Base-by-base conservation (phyloP, 2,113 vertebrate genomes). In the Thalassoma bifasciatum region DNA sequence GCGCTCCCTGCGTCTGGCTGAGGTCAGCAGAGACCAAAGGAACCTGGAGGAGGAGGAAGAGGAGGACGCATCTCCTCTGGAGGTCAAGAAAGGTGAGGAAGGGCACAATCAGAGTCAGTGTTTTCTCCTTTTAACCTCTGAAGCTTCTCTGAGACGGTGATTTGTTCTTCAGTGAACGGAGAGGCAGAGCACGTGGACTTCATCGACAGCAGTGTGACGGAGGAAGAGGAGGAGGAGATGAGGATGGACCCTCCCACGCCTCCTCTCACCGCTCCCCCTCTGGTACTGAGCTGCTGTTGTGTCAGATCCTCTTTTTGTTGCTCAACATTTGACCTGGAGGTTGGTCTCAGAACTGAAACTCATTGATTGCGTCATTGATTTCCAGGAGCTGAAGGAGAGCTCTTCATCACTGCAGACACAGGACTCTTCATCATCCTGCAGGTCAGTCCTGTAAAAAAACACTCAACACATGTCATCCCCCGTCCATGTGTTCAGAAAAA, bases 1-100 rank as follows among this genome's bases (percentile, higher is more conserved):
- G 71, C 91, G 96, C 11, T 96, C 96, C 0, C 91, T 97, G 49
- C 93, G 95, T 17, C 86, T 96, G 61, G 92, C 94, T 0, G 95
- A 96, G 82, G 85, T 95, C 81, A 89, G 91, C 60, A 93, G 94
- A 24, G 96, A 96, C 34, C 93, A 93, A 66, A 92, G 89, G 54
- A 94, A 93, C 63, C 92, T 94, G 80, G 89, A 87, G 58, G 95
- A 96, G 72, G 93, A 93, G 57, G 89, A 79, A 6, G 88, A 81
- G 54, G 89, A 75, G 30, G 85, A 82, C 14, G 64, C 19, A 16
- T 73, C 85, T 51, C 56, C 51, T 2, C 47, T 74, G 17, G 50
- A 83, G 54, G 60, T 79, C 0, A 64, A 40, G 24, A 80, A 60
- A 66, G 88, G 95, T 95, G 79, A 92, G 87, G 0, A 12, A 42